Percentiles rank a stretch among this genome's conserved stretches.
Evolutionary conservation across 2,113 vertebrate genomes (phyloP).

Genomic region (Zapornia atra): DNA sequence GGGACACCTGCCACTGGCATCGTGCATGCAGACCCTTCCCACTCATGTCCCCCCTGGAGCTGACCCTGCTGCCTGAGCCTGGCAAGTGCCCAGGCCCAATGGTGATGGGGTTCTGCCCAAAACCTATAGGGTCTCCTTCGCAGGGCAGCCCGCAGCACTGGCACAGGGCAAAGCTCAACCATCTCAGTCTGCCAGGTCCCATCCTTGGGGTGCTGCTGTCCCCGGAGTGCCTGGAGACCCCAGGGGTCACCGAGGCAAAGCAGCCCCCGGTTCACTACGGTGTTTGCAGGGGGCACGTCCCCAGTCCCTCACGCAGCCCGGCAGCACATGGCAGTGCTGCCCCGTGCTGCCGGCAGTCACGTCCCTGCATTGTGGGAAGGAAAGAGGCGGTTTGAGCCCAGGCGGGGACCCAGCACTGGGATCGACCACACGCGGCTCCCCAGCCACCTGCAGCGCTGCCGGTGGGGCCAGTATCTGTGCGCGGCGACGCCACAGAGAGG

Average conservation of each 20-base stretch:
- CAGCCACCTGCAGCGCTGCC: neutral
- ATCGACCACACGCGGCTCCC: neutral
- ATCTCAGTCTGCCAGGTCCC: rapidly evolving
- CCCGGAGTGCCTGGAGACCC: neutral
- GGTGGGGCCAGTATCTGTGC: neutral
- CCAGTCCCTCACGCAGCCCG: neutral
- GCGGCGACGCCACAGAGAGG: rapidly evolving
- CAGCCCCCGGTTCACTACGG: neutral
- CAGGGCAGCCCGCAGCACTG: rapidly evolving
- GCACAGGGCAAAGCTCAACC: neutral
- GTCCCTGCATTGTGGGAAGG: neutral
- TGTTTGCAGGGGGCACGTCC: neutral
- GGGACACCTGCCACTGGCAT: neutral
- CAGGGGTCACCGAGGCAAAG: neutral
- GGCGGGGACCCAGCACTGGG: rapidly evolving
- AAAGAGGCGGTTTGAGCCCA: neutral
- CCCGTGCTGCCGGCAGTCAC: neutral
- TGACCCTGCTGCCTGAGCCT: rapidly evolving
- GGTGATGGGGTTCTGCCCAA: neutral
- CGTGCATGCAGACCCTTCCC: rapidly evolving
- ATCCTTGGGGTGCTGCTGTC: neutral
- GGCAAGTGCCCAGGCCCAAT: rapidly evolving
- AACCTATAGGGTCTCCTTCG: neutral
- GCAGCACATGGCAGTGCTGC: neutral
- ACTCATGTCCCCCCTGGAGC: rapidly evolving